Percentiles rank a stretch among this genome's conserved stretches.
Evolutionary conservation across 1,140 invertebrate species (phyloP).

Genomic region (Aphidius ervi): DNA sequence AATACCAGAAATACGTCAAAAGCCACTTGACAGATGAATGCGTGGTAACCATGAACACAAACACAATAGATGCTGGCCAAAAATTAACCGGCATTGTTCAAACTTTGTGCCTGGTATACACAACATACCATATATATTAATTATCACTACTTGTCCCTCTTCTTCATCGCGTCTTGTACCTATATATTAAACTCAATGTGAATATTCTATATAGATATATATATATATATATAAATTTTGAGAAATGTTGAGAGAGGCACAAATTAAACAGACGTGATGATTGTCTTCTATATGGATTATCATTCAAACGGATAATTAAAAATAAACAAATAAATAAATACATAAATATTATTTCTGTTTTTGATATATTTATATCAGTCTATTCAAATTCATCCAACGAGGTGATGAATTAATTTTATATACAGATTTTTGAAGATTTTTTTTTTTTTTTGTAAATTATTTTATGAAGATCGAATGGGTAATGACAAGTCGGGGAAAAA

Average conservation of each 20-base stretch:
- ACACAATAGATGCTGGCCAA: slow-evolving; percentile 51
- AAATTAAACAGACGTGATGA: too few relatives aligned
- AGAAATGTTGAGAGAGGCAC: neutral
- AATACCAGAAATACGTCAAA: slow-evolving; percentile 35
- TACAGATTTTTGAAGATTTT: too few relatives aligned
- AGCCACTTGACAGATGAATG: slow-evolving; percentile 52
- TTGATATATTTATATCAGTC: too few relatives aligned
- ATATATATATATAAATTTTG: slow-evolving; percentile 3
- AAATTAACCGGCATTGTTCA: slow-evolving; percentile 54
- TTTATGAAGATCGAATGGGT: too few relatives aligned
- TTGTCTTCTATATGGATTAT: too few relatives aligned
- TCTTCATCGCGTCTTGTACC: neutral
- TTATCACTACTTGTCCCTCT: slow-evolving; percentile 20
- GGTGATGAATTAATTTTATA: too few relatives aligned
- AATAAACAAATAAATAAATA: too few relatives aligned
- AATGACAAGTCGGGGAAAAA: too few relatives aligned
- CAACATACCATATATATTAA: slow-evolving; percentile 27
- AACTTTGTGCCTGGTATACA: slow-evolving; percentile 40
- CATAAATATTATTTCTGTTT: too few relatives aligned
- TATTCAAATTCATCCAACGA: too few relatives aligned
- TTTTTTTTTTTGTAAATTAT: too few relatives aligned
- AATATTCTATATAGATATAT: neutral
- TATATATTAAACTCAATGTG: neutral
- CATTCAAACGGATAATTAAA: too few relatives aligned
- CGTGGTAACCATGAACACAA: slow-evolving; percentile 17